Evolutionary conservation across 1,140 invertebrate genomes (phyloP).

Genomic region (Ips typographus): DNA sequence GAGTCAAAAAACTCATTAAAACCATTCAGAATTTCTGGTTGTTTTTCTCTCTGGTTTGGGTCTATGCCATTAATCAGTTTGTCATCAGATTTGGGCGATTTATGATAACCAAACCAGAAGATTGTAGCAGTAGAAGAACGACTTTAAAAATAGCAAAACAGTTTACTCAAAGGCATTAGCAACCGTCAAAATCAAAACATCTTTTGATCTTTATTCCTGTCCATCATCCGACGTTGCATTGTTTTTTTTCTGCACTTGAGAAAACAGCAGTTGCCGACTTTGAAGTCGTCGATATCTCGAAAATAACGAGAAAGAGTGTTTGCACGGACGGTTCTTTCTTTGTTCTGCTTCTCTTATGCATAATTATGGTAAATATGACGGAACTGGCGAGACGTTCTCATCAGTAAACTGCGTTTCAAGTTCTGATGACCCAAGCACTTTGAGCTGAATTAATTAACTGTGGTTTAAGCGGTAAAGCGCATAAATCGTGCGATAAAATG

Average conservation of each 20-base stretch:
- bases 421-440: too few species aligned
- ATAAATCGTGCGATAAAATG: too few species aligned
- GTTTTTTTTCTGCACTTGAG: conserved; percentile 20
- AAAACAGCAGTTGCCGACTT: conserved; percentile 20
- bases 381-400: neutral
- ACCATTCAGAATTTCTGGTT: neutral
- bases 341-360: conserved; percentile 7
- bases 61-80: too few species aligned
- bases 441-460: too few species aligned
- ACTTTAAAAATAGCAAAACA: too few species aligned
- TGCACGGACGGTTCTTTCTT: conserved; percentile 9
- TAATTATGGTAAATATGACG: conserved; percentile 16
- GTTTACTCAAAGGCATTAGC: too few species aligned
- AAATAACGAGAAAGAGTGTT: conserved; percentile 20
- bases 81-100: too few species aligned
- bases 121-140: too few species aligned
- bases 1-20: conserved; percentile 18
- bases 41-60: too few species aligned
- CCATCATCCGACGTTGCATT: conserved; percentile 12
- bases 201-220: conserved; percentile 7
- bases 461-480: too few species aligned
- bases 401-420: neutral
- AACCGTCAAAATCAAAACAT: neutral
- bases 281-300: conserved; percentile 25
- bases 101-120: too few species aligned